Evolutionary conservation across 2,797 vertebrate species (phyloP).

Genomic region (Sarcophilus harrisii): DNA sequence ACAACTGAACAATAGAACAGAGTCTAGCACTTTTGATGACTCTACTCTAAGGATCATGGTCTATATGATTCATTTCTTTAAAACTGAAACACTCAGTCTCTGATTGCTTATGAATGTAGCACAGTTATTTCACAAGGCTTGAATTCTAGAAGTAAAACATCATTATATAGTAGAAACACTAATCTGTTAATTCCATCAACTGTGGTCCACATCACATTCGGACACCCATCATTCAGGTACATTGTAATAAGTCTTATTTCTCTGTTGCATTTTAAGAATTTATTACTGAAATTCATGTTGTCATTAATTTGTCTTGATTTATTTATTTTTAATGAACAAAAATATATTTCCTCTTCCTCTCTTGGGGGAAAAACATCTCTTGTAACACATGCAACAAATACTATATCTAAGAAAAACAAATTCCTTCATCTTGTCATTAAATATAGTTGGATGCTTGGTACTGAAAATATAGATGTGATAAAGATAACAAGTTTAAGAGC

Average conservation of each 20-base stretch:
- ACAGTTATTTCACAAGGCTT: no score
- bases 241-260: neutral
- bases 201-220: neutral
- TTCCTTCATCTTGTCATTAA: neutral
- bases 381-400: neutral
- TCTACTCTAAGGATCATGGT: neutral
- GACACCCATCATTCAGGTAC: rapidly evolving
- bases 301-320: neutral
- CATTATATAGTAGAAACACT: neutral
- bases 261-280: neutral
- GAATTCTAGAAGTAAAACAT: neutral
- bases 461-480: neutral
- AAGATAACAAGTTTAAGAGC: neutral
- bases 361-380: neutral
- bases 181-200: no score
- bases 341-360: neutral
- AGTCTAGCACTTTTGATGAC: neutral
- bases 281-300: neutral
- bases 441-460: neutral
- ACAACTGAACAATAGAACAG: neutral
- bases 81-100: neutral
- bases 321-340: neutral
- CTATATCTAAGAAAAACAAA: no score
- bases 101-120: neutral
- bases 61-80: neutral